Evolutionary conservation across 2,888 invertebrate species (phyloP).

Genomic region (Trichogramma evanescens): DNA sequence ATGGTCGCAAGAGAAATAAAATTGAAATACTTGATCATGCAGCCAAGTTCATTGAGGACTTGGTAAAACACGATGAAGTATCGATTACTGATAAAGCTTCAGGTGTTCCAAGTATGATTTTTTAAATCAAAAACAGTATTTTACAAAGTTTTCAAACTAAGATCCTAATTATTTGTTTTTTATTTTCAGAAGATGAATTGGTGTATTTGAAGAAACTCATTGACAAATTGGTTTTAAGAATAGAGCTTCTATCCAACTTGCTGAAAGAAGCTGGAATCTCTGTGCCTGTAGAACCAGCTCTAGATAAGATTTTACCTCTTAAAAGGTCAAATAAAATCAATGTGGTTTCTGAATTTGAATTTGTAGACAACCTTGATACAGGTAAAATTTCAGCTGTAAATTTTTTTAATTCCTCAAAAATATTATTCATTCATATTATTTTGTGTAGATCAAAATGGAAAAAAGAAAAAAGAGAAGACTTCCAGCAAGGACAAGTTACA

Average conservation of each 20-base stretch:
- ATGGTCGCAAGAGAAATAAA: conserved; percentile 55
- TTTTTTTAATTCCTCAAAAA: background rate
- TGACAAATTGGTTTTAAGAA: conserved; percentile 39
- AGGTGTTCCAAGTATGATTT: conserved; percentile 39
- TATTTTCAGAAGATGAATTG: conserved; percentile 40
- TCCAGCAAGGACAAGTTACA: conserved; percentile 13
- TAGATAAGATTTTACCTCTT: conserved; percentile 43
- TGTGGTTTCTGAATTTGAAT: conserved; percentile 30
- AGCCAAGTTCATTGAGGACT: conserved; percentile 43
- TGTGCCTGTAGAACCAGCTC: conserved; percentile 43
- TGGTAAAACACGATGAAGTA: conserved; percentile 41
- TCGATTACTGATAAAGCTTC: conserved; percentile 39
- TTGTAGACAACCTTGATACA: conserved; percentile 13
- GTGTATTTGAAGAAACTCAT: conserved; percentile 41
- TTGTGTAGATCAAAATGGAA: conserved; percentile 32
- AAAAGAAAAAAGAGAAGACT: conserved; percentile 31
- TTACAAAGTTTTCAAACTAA: background rate
- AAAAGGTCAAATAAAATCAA: conserved; percentile 46
- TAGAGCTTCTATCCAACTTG: conserved; percentile 40
- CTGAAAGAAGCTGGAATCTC: conserved; percentile 43
- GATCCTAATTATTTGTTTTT: conserved; percentile 7
- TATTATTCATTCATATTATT: background rate
- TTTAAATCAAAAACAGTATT: background rate
- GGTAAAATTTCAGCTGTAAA: conserved; percentile 9
- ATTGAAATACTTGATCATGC: conserved; percentile 48